Conservation (phyloP, 2,113 vertebrate genomes). For the Megalops atlanticus region DNA sequence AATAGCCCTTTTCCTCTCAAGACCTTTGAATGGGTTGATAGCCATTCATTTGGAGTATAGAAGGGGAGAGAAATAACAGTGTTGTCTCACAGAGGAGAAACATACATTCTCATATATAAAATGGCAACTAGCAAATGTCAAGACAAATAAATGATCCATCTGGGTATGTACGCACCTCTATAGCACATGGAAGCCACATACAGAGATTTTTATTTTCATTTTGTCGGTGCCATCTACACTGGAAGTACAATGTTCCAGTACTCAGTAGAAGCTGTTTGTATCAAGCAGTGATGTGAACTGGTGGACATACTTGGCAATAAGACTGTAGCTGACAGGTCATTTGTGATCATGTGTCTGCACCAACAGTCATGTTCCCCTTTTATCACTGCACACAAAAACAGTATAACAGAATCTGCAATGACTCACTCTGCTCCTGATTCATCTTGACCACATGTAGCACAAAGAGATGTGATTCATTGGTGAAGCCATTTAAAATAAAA, state of each 20-base stretch:
- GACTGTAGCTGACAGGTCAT: too few species aligned
- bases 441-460: too few species aligned
- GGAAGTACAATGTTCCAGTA: neutral
- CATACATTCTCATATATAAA: conserved; percentile 27
- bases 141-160: neutral
- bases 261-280: neutral
- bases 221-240: neutral
- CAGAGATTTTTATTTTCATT: neutral
- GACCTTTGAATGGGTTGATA: conserved; percentile 34
- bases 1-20: conserved; percentile 46
- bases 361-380: too few species aligned
- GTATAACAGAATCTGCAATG: too few species aligned
- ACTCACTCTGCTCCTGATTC: too few species aligned
- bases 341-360: too few species aligned
- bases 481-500: too few species aligned
- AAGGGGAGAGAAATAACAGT: conserved; percentile 50
- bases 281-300: too few species aligned
- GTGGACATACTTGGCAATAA: too few species aligned
- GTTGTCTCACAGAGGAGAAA: conserved; percentile 38
- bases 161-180: neutral
- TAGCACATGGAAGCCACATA: neutral
- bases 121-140: neutral
- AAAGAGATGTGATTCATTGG: too few species aligned
- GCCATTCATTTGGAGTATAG: conserved; percentile 42
- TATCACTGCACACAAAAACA: too few species aligned